phyloP scores from a whole-genome alignment of 2,888 invertebrate species.

The Prenolepis imparis region DNA sequence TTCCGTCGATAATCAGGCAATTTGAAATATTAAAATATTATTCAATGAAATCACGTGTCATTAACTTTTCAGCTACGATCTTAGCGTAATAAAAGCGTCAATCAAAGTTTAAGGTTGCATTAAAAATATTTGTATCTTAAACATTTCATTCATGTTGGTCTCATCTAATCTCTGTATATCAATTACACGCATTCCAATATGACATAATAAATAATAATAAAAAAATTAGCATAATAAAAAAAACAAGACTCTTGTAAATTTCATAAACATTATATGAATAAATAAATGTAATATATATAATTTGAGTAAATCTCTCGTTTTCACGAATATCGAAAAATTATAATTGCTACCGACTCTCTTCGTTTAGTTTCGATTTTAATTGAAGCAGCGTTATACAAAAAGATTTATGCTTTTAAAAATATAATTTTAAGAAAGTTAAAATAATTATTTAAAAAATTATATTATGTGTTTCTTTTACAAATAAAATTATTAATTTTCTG shows the following conservation, averaged over 20 bases:
- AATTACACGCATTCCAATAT: not conserved
- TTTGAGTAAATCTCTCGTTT: not conserved
- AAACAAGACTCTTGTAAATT: not conserved
- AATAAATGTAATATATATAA: not conserved
- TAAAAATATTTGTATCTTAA: not conserved
- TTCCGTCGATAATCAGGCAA: not conserved
- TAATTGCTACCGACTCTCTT: not conserved
- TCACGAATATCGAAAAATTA: not conserved
- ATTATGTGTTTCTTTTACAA: not conserved
- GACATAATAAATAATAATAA: not conserved
- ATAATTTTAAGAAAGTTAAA: not conserved
- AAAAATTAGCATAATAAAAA: no score
- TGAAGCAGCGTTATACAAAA: not conserved
- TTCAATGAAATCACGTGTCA: not conserved
- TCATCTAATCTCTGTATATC: not conserved
- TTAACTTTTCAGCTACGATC: not conserved
- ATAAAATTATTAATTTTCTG: not conserved
- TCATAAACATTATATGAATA: not conserved
- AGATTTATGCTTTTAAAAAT: not conserved
- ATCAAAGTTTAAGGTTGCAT: not conserved
- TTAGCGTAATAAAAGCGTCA: no score
- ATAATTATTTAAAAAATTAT: not conserved
- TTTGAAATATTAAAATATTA: not conserved
- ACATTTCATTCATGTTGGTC: not conserved
- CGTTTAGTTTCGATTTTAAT: slow-evolving; percentile 14